phyloP scores from a whole-genome alignment of 2,797 vertebrate genomes.

The Hybognathus amarus region DNA sequence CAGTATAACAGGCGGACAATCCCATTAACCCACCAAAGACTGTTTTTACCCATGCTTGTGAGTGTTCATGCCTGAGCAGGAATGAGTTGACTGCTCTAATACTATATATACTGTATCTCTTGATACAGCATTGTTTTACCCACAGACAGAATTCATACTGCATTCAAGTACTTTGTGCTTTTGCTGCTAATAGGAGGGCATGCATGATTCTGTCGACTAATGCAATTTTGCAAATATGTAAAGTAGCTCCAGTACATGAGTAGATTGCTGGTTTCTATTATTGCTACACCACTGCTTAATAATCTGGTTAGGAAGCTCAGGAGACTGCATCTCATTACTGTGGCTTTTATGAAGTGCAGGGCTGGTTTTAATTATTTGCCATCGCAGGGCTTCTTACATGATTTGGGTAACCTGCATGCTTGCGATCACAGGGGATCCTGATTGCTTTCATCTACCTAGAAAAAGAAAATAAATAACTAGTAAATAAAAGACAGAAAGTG shows the following conservation, averaged over 20 bases:
- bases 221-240: slow-evolving; percentile 52
- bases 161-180: neutral
- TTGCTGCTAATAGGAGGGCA: slow-evolving; percentile 33
- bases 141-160: neutral
- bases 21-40: slow-evolving; percentile 13
- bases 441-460: slow-evolving; percentile 39
- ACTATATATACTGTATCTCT: slow-evolving; percentile 9
- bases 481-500: slow-evolving; percentile 43
- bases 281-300: slow-evolving; percentile 41
- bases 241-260: slow-evolving; percentile 36
- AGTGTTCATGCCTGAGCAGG: neutral
- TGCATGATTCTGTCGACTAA: slow-evolving; percentile 43
- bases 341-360: slow-evolving; percentile 29
- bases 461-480: slow-evolving; percentile 29
- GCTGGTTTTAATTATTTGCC: slow-evolving; percentile 45
- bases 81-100: neutral
- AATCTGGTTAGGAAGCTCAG: slow-evolving; percentile 41
- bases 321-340: slow-evolving; percentile 35
- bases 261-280: slow-evolving; percentile 49
- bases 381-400: slow-evolving; percentile 22
- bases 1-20: neutral
- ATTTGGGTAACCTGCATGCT: slow-evolving; percentile 33
- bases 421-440: slow-evolving; percentile 35
- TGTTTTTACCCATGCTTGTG: neutral
- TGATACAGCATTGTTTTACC: neutral